Evolutionary conservation across 1,140 invertebrate species (phyloP).

Genomic region (Philotrypesis tridentata): DNA sequence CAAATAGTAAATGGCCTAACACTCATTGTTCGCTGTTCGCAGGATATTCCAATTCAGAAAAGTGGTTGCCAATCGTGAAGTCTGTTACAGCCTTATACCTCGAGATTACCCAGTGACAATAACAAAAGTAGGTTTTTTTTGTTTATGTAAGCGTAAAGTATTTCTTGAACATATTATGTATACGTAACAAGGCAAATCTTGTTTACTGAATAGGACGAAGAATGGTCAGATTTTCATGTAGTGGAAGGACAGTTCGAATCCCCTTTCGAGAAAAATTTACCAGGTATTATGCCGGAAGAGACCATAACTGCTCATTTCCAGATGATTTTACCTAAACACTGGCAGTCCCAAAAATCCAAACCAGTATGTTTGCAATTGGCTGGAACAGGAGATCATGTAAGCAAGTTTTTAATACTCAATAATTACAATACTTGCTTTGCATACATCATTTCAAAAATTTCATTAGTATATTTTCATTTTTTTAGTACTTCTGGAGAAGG

Average conservation of each 20-base stretch:
- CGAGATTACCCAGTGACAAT: slow-evolving; percentile 91
- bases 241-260: slow-evolving; percentile 93
- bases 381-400: slow-evolving; percentile 98
- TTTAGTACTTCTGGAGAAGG: slow-evolving; percentile 93
- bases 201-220: slow-evolving; percentile 79
- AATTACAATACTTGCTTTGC: background rate
- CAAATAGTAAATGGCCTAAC: background rate
- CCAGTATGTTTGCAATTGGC: slow-evolving; percentile 96
- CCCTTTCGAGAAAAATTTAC: slow-evolving; percentile 87
- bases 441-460: background rate
- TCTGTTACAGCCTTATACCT: slow-evolving; percentile 88
- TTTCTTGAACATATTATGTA: slow-evolving; percentile 24
- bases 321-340: slow-evolving; percentile 87
- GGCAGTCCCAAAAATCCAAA: slow-evolving; percentile 81
- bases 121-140: slow-evolving; percentile 81
- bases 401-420: slow-evolving; percentile 54
- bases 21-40: slow-evolving; percentile 52
- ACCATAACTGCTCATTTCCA: slow-evolving; percentile 89
- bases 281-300: slow-evolving; percentile 90
- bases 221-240: slow-evolving; percentile 82
- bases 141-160: slow-evolving; percentile 14
- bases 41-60: slow-evolving; percentile 95
- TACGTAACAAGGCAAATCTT: background rate
- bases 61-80: slow-evolving; percentile 87
- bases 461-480: slow-evolving; percentile 25